A percentile compares a stretch with the other conserved stretches of the same genome.
These are phyloP conservation scores for Cecidostiba fungosa DNA, from an alignment of 2,888 invertebrate species.

Conservation along the genomic window DNA sequence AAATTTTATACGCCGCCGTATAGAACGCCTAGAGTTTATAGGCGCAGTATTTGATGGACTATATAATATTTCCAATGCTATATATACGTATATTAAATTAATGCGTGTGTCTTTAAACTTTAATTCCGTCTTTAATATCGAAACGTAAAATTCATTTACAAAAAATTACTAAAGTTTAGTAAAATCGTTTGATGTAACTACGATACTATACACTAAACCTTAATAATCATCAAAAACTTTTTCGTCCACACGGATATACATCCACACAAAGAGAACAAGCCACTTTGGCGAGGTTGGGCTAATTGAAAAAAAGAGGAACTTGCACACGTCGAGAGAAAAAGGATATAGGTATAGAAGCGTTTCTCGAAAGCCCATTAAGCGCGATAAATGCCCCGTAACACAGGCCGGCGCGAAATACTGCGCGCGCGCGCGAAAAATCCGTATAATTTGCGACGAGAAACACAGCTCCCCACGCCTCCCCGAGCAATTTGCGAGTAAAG, in stretches of 20 bases:
- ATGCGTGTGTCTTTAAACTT: too few relatives aligned
- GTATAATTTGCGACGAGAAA: constrained; percentile 34
- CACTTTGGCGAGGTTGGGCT: not conserved
- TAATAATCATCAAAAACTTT: too few relatives aligned
- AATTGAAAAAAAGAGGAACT: constrained; percentile 22
- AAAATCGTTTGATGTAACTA: too few relatives aligned
- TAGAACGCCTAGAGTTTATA: too few relatives aligned
- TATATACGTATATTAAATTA: too few relatives aligned
- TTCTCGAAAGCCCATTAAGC: constrained; percentile 42
- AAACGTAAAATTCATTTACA: too few relatives aligned
- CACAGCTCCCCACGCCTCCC: not conserved
- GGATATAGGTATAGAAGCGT: not conserved
- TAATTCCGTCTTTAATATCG: too few relatives aligned
- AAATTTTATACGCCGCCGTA: too few relatives aligned
- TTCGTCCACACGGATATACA: not conserved
- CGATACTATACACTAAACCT: too few relatives aligned
- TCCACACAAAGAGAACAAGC: not conserved
- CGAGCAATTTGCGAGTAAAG: constrained; percentile 39
- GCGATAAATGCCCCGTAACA: constrained; percentile 35
- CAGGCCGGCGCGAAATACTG: not conserved
- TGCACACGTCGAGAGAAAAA: not conserved
- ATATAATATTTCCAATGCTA: too few relatives aligned
- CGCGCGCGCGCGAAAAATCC: constrained; percentile 26
- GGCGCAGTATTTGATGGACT: too few relatives aligned
- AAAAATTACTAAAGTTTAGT: too few relatives aligned